Base-by-base conservation (phyloP, 1,140 invertebrate genomes). In the Caenorhabditis inopinata region DNA sequence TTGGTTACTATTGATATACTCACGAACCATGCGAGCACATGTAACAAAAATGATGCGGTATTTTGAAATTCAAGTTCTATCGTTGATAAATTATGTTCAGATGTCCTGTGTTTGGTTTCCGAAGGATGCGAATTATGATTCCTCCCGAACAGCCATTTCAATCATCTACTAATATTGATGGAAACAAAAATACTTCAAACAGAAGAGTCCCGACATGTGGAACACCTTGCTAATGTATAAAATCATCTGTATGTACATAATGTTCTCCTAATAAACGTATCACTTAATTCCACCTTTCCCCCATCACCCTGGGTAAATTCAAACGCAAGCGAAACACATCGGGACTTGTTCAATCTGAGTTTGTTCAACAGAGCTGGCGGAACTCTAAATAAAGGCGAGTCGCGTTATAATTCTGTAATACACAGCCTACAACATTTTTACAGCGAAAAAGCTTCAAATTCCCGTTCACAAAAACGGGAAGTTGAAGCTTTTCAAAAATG, bases 1-100 rank as follows among this genome's bases (percentile, higher is more conserved):
- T 12, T 79, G 78, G 78, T 23, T 79, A 38, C 38, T 68, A 18
- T 68, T 68, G 58, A 68, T 68, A 68, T 68, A 68, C 18, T 68
- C 58, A 18, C 29, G 58, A 9, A 38, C 58, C 58, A 68, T 68
- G 58, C n/a, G 32, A 38, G 58, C 58, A 18, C 58, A 68, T 68
- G 58, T 68, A 32, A 68, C 58, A 42, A 68, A 68, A 68, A 68
- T 68, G 58, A 18, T 68, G 11, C 14, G 58, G 58, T 68, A 68
- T 29, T 1, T 42, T 29, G 27, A 18, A 62, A 32, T 16, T 14
- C n/a, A 18, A 38, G 11, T 68, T 21, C 3, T 68, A 9, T 38
- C 38, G 38, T 42, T 42, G n/a, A n/a, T n/a, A n/a, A n/a, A n/a
- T 42, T 42, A 14, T 42, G 18, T 68, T 68, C 14, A 68, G 58